Base-by-base conservation (phyloP, 2,888 invertebrate species). In the Arrhopalites spinosus region DNA sequence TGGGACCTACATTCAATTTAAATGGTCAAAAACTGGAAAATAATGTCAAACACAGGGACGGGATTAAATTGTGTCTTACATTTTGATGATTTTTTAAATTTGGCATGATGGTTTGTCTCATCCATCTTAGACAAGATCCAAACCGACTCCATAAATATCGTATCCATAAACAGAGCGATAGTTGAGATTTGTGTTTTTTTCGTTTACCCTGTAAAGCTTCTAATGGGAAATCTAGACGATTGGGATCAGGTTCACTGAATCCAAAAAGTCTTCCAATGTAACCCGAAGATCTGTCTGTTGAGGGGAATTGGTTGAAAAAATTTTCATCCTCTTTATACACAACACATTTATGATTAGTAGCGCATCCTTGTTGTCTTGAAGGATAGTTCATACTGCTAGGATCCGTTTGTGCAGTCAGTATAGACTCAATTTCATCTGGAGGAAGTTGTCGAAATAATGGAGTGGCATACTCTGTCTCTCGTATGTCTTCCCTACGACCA, bases 231-330 rank as follows among this genome's bases (percentile, higher is more conserved):
- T 67, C 67, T 8, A 47, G 29, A 2, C 66, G 13, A 20, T 45
- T 15, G 1, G 69, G 53, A 23, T 56, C 70, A 13, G 53, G 45
- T 15, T 61, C 45, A 2, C 75, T 69, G 59, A 72, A 81, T 0
- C 82, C 82, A 74, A 82, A 82, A n/a, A 82, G 13, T 25, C 53
- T 53, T 13, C 72, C 63, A 0, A 82, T 53, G 59, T 70, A 82
- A 7, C 82, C 82, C 11, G 74, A 27, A 30, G 75, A 63, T 43
- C 80, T 43, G 13, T 68, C 27, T 3, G 78, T 71, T 11, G 76
- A 30, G 25, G 82, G 81, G 45, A 81, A 80, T 8, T 73, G 61
- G 8, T 78, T 30, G 17, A 78, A 75, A 30, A 82, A 79, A 23
- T 72, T 20, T 70, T 82, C 78, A 61, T 82, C 82, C 17, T 73